These are phyloP conservation scores for Sitta europaea DNA, from an alignment of 2,113 vertebrate genomes.

Conservation along the genomic window DNA sequence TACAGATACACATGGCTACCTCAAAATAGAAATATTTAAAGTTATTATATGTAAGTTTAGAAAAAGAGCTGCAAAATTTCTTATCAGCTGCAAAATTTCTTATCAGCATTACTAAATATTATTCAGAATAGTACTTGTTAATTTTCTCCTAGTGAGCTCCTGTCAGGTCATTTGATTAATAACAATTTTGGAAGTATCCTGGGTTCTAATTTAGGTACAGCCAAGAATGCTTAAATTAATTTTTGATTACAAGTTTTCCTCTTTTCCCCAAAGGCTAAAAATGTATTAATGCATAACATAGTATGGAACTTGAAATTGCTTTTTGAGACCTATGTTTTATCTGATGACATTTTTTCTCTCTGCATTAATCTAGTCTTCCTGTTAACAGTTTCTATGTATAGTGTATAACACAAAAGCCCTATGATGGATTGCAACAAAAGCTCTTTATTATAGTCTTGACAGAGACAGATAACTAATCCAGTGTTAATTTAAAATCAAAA, in stretches of 20 bases:
- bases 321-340: slow-evolving; percentile 37
- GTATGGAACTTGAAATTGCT: slow-evolving; percentile 21
- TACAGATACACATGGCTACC: background rate
- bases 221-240: slow-evolving; percentile 35
- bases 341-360: slow-evolving; percentile 33
- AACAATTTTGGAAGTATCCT: slow-evolving; percentile 2
- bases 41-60: background rate
- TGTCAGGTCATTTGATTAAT: slow-evolving; percentile 28
- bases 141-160: slow-evolving; percentile 10
- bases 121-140: background rate
- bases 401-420: slow-evolving; percentile 41
- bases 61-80: background rate
- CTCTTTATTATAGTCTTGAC: slow-evolving; percentile 54
- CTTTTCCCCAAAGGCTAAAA: background rate
- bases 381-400: slow-evolving; percentile 4
- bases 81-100: background rate
- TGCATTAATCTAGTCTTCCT: slow-evolving; percentile 31
- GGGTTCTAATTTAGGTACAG: slow-evolving; percentile 37
- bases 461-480: slow-evolving; percentile 36
- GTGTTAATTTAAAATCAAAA: slow-evolving; percentile 43
- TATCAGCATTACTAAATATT: background rate
- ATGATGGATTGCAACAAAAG: slow-evolving; percentile 55
- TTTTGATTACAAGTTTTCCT: slow-evolving; percentile 45
- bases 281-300: slow-evolving; percentile 1
- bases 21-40: background rate